Conservation (phyloP, 2,113 vertebrate species). For the Vulpes vulpes region DNA sequence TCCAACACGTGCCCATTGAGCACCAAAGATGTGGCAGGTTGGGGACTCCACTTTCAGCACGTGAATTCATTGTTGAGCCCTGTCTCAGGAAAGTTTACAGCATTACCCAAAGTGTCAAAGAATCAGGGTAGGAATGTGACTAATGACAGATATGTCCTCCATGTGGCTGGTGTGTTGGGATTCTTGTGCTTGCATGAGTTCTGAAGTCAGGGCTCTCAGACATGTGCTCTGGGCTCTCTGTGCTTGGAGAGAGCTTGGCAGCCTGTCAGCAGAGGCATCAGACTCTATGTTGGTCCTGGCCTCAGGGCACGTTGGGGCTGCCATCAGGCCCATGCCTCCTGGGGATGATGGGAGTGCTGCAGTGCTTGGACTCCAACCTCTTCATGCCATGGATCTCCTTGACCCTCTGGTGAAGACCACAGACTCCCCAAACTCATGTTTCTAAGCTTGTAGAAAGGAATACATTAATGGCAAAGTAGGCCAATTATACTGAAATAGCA, state of each 20-base stretch:
- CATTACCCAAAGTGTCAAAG: no score
- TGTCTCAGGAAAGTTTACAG: background rate
- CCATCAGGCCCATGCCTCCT: background rate
- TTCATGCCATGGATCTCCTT: no score
- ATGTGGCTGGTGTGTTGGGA: background rate
- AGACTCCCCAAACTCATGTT: background rate
- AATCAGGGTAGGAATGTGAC: background rate
- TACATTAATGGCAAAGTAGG: background rate
- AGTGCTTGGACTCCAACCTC: background rate
- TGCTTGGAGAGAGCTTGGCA: background rate
- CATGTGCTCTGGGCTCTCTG: background rate
- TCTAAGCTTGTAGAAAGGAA: background rate
- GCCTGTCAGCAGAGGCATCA: background rate
- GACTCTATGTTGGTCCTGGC: rapidly evolving
- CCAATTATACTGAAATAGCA: background rate
- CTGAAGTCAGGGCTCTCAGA: background rate
- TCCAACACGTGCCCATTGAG: background rate
- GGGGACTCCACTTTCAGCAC: background rate
- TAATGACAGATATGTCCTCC: background rate
- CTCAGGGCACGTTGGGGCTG: background rate
- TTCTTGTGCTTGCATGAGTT: background rate
- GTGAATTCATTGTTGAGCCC: background rate
- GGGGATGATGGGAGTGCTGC: no score
- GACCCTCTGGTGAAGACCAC: background rate
- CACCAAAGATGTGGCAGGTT: no score